A percentile compares a stretch with the other conserved stretches of the same genome.
Evolutionary conservation across 1,140 invertebrate genomes (phyloP).

Genomic region (Sycophila sp.): DNA sequence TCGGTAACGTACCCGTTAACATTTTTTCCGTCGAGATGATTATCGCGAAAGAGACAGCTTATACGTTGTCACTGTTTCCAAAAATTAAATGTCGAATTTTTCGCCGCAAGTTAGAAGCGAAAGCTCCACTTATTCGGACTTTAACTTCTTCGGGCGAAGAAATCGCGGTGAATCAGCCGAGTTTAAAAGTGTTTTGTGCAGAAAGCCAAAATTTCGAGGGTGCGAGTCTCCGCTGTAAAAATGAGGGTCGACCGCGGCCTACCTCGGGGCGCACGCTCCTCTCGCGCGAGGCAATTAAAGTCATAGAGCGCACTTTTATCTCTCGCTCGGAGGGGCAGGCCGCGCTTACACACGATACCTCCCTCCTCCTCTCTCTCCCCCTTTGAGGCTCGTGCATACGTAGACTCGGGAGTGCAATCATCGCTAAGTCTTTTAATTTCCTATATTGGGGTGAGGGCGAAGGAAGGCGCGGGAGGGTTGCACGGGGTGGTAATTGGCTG

Average conservation of each 20-base stretch:
- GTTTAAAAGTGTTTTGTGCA: too few relatives aligned
- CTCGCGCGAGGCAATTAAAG: slow-evolving; percentile 48
- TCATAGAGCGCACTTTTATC: slow-evolving; percentile 36
- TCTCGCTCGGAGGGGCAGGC: slow-evolving; percentile 28
- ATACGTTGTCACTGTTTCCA: too few relatives aligned
- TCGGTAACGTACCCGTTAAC: not conserved
- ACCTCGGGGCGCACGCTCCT: too few relatives aligned
- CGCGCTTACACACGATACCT: slow-evolving; percentile 4
- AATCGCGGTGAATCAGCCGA: too few relatives aligned
- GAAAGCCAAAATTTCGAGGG: too few relatives aligned
- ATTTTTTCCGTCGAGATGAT: not conserved
- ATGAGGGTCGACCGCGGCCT: too few relatives aligned
- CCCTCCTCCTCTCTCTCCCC: not conserved
- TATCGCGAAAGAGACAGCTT: too few relatives aligned
- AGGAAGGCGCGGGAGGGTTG: slow-evolving; percentile 23
- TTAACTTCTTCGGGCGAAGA: too few relatives aligned
- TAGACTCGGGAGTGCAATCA: slow-evolving; percentile 51
- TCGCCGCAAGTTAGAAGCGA: too few relatives aligned
- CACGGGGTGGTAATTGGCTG: slow-evolving; percentile 67
- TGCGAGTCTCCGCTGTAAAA: too few relatives aligned
- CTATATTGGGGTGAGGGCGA: slow-evolving; percentile 53
- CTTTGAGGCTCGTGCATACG: not conserved
- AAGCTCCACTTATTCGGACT: too few relatives aligned
- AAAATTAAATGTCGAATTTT: too few relatives aligned
- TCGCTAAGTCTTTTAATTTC: slow-evolving; percentile 65